These are phyloP conservation scores for Dicyrtoma fusca DNA, from an alignment of 2,888 invertebrate genomes.

Conservation along the genomic window DNA sequence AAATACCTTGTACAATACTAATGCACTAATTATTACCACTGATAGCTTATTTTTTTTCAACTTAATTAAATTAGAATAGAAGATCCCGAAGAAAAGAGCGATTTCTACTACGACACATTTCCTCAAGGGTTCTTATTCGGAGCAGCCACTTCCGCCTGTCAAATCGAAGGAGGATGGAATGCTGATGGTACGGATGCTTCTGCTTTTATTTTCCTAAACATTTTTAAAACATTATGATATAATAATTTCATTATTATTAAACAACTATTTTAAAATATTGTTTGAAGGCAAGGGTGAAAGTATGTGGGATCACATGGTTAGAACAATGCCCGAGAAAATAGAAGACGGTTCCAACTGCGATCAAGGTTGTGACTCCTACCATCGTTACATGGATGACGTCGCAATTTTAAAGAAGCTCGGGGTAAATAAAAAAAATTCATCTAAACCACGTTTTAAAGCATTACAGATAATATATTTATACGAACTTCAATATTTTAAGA, in stretches of 20 bases:
- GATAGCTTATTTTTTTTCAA: no score
- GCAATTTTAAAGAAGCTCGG: slow-evolving; percentile 59
- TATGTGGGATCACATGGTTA: slow-evolving; percentile 61
- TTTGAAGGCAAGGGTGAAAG: slow-evolving; percentile 58
- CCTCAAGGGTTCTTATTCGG: slow-evolving; percentile 58
- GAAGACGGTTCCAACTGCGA: slow-evolving; percentile 59
- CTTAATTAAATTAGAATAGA: slow-evolving; percentile 12
- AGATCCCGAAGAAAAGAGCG: slow-evolving; percentile 14
- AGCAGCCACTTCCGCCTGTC: slow-evolving; percentile 58
- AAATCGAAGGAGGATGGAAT: slow-evolving; percentile 59
- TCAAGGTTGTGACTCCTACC: slow-evolving; percentile 61
- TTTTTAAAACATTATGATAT: neutral
- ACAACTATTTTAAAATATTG: neutral
- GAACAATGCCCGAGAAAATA: slow-evolving; percentile 57
- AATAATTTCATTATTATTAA: no score
- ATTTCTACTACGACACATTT: slow-evolving; percentile 43
- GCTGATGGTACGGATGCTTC: slow-evolving; percentile 58
- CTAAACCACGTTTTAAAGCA: no score
- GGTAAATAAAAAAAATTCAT: slow-evolving; percentile 51
- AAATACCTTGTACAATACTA: no score
- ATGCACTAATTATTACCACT: no score
- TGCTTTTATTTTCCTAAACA: no score
- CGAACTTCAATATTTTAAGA: no score
- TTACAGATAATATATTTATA: no score
- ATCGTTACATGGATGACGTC: slow-evolving; percentile 61